A percentile compares a stretch with the other conserved stretches of the same genome.
These are phyloP conservation scores for Borostomias antarcticus DNA, from an alignment of 2,797 vertebrate species.

Conservation along the genomic window DNA sequence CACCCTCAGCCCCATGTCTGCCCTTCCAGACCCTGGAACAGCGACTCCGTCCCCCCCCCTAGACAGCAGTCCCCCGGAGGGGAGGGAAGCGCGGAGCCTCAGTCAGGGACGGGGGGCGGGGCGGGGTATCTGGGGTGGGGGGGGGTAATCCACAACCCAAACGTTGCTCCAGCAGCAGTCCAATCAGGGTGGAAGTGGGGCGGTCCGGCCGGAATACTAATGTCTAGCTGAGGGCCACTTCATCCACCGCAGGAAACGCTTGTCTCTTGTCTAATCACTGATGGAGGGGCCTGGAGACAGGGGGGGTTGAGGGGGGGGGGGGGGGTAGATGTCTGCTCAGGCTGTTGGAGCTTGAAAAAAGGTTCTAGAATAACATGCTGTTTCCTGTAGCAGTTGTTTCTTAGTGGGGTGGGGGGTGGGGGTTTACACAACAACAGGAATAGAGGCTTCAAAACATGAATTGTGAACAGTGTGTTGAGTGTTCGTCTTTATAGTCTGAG, in stretches of 20 bases:
- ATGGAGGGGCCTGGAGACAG: conserved; percentile 39
- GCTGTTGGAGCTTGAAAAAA: conserved; percentile 44
- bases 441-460: no score
- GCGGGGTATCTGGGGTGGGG: conserved; percentile 44
- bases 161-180: conserved; percentile 66
- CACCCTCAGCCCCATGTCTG: neutral
- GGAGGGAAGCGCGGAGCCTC: conserved; percentile 16
- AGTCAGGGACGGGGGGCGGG: conserved; percentile 18
- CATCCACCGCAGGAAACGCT: conserved; percentile 49
- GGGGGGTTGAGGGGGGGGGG: conserved; percentile 25
- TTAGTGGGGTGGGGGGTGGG: no score
- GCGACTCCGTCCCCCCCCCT: conserved; percentile 17
- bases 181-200: conserved; percentile 64
- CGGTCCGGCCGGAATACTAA: conserved; percentile 59
- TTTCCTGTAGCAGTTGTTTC: conserved; percentile 9
- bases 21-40: no score
- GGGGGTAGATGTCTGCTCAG: conserved; percentile 32
- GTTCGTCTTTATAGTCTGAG: no score
- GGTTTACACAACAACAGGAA: neutral
- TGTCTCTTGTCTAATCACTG: conserved; percentile 61
- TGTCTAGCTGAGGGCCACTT: conserved; percentile 61
- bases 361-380: conserved; percentile 20
- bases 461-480: no score
- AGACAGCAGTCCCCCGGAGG: conserved; percentile 23
- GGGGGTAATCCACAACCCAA: conserved; percentile 67